Base-by-base conservation (phyloP, 1,140 invertebrate species). In the Pseudomyrmex dendroicus region DNA sequence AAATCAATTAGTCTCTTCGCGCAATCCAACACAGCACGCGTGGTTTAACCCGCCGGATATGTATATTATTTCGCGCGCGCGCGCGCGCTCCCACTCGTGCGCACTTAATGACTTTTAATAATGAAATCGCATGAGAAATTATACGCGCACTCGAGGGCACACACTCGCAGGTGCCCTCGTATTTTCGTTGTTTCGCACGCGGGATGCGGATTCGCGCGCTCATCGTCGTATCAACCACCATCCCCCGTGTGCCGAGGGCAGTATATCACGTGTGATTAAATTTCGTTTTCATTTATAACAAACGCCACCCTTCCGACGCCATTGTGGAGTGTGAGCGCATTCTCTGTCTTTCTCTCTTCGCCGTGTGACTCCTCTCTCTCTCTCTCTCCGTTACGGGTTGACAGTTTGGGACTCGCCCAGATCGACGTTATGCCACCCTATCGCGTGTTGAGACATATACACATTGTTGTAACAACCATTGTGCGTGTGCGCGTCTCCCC, bases 231-330 rank as follows among this genome's bases (percentile, higher is more conserved):
- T n/a, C 66, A 52, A 61, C 59, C 5, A 35, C 35, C 35, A 35
- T 7, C 35, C 35, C 59, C 59, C 56, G 62, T 67, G 44, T 46
- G 7, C 44, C 54, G 52, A 46, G 48, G 56, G 73, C 72, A 64
- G 61, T 84, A 84, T 76, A 85, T 85, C 89, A 82, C 63, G 50
- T 67, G 62, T 68, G 80, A 83, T 84, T 83, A 85, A 86, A 73
- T 84, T 84, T 87, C 85, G 63, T 78, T 90, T 87, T 74, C 73
- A 89, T 85, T 84, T 88, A 50, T 66, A 87, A 87, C 73, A 72
- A 73, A 80, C 48, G 74, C 48, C 48, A 61, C 68, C 56, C 77
- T 73, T 73, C 44, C 63, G 66, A 80, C 52, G 68, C 68, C 48
- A 80, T 80, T 80, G 76, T 80, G 12, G 66, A 78, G 66, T 70